Percentiles rank a stretch among this genome's conserved stretches.
These are phyloP conservation scores for Furcifer pardalis DNA, from an alignment of 2,797 vertebrate genomes.

Conservation along the genomic window DNA sequence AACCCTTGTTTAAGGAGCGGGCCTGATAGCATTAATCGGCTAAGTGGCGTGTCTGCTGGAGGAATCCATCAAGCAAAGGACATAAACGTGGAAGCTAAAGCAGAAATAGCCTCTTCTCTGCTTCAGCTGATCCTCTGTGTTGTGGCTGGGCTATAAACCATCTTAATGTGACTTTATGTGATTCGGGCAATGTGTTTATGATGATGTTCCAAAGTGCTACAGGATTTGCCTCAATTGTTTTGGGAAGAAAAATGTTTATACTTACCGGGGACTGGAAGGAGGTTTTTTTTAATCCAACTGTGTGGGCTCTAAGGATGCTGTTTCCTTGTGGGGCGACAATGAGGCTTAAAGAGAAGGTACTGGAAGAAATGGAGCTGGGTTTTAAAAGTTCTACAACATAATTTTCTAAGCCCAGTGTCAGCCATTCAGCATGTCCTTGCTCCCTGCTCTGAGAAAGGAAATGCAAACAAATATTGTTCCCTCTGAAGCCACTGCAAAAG, in stretches of 20 bases:
- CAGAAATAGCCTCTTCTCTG: neutral
- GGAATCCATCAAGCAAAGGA: slow-evolving; percentile 12
- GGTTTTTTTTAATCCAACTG: neutral
- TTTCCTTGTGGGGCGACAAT: neutral
- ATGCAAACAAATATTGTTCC: too few species aligned
- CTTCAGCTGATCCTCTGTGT: neutral
- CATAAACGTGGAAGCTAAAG: neutral
- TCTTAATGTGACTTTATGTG: slow-evolving; percentile 25
- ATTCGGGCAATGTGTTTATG: slow-evolving; percentile 9
- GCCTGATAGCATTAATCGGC: slow-evolving; percentile 11
- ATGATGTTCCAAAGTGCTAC: slow-evolving; percentile 6
- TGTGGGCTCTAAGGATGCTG: neutral
- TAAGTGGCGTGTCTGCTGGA: neutral
- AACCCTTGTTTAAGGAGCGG: neutral
- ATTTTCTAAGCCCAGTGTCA: neutral
- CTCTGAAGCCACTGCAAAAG: too few species aligned
- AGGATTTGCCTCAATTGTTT: neutral
- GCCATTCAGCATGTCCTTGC: too few species aligned
- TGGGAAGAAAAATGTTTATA: slow-evolving; percentile 4
- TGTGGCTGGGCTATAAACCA: slow-evolving; percentile 3
- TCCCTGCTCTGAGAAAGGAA: too few species aligned
- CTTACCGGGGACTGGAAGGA: neutral
- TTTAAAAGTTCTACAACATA: neutral
- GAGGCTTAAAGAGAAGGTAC: neutral
- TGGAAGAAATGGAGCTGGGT: too few species aligned